Evolutionary conservation across 2,113 vertebrate species (phyloP), one percentile per base, ranked within the genome.

Genomic region (Microcebus ravelobensis): DNA sequence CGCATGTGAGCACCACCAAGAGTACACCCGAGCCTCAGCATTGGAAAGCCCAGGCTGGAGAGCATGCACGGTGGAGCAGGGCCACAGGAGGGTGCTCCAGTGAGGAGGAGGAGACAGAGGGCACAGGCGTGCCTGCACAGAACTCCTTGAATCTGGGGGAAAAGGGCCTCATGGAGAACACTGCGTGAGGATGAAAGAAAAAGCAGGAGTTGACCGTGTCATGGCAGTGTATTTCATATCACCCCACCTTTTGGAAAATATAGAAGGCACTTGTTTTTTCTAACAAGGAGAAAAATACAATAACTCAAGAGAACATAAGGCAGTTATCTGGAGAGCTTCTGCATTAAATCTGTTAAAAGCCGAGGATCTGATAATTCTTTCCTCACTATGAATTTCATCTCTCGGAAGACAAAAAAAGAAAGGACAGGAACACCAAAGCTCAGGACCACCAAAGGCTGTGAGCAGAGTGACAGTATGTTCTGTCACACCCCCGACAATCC

Each of bases 61-160:
- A 2, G 3, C 17, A 48, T 52, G 12, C 7, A 0, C 0, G 7
- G 0, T 71, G 0, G n/a, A 23, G 4, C 23, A 1, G 1, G 1
- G 25, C 3, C 2, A 23, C 1, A 0, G 57, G 3, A 55, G 17
- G 6, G 4, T 1, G 27, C 0, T 5, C 17, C 3, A 39, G 70
- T 3, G 9, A 11, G 73, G 59, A 31, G 34, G 76, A 4, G 10
- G 42, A 13, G 86, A 14, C 31, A 59, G 6, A 18, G 0, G 29
- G 73, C 57, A 17, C 68, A 10, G 34, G 9, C 1, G 0, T 1
- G 21, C 7, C n/a, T 29, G 23, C 14, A 42, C 31, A 20, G 45
- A 57, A 0, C 21, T 0, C 39, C 5, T 6, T 0, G 57, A 68
- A 6, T 23, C 27, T 5, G n/a, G 36, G 57, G n/a, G 0, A 0